Conservation (phyloP, 2,888 invertebrate species). For the Caenorhabditis wallacei region DNA sequence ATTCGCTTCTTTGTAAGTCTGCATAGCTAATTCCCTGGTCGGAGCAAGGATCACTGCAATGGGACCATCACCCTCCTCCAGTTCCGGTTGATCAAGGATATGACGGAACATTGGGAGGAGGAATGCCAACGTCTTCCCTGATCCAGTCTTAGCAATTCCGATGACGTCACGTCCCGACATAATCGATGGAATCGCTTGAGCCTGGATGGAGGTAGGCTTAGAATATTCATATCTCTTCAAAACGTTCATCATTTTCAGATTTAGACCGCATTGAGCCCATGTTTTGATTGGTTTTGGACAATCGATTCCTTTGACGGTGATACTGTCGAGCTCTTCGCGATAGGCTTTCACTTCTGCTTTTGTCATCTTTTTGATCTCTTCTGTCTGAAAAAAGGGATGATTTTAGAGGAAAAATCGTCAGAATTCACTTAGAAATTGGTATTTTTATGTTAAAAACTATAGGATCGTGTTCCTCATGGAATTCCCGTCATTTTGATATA, state of each 20-base stretch:
- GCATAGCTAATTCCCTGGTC: slow-evolving; percentile 98
- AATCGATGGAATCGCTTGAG: slow-evolving; percentile 93
- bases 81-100: slow-evolving; percentile 93
- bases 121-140: slow-evolving; percentile 98
- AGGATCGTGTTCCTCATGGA: too few species aligned
- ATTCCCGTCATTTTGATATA: too few species aligned
- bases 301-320: slow-evolving; percentile 86
- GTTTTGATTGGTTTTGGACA: slow-evolving; percentile 92
- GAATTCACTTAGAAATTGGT: too few species aligned
- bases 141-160: slow-evolving; percentile 96
- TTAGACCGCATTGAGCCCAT: slow-evolving; percentile 99
- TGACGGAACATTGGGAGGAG: slow-evolving; percentile 98
- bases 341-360: slow-evolving; percentile 86
- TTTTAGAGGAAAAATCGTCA: background rate
- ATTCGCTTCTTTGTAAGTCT: slow-evolving; percentile 96
- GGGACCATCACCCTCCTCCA: slow-evolving; percentile 98
- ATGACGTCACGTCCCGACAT: slow-evolving; percentile 89
- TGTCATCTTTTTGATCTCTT: slow-evolving; percentile 95
- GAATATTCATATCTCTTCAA: slow-evolving; percentile 92
- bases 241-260: slow-evolving; percentile 94
- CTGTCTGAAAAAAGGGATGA: slow-evolving; percentile 84
- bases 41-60: slow-evolving; percentile 98
- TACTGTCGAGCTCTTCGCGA: slow-evolving; percentile 92
- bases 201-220: slow-evolving; percentile 98
- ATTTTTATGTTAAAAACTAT: too few species aligned